Percentiles rank a stretch among this genome's conserved stretches.
Conservation (phyloP, 2,888 invertebrate genomes). For the Tenthredo amoena region DNA sequence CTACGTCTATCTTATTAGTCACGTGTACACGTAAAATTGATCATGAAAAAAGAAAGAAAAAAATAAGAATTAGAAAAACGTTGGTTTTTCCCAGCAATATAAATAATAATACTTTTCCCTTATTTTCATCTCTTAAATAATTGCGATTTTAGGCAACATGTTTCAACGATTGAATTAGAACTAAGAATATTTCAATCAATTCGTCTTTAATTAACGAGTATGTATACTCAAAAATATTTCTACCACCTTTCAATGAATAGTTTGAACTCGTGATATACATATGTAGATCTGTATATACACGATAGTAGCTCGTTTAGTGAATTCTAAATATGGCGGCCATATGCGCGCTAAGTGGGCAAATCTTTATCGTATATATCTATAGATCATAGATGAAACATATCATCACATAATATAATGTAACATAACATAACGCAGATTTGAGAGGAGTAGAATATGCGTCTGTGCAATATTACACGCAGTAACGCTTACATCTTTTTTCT, state of each 20-base stretch:
- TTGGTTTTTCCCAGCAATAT: neutral
- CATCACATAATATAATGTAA: neutral
- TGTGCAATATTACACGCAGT: slow-evolving; percentile 2
- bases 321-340: slow-evolving; percentile 49
- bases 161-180: neutral
- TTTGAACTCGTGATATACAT: neutral
- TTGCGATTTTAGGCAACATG: neutral
- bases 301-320: slow-evolving; percentile 20
- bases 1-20: neutral
- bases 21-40: neutral
- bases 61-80: neutral
- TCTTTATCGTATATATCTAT: slow-evolving; percentile 26
- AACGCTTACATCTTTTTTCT: neutral
- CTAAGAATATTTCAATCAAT: neutral
- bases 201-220: neutral
- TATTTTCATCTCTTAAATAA: neutral
- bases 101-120: neutral
- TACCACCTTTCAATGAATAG: slow-evolving; percentile 1
- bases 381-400: neutral
- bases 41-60: neutral
- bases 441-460: neutral
- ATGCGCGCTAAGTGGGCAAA: slow-evolving; percentile 40
- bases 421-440: slow-evolving; percentile 13
- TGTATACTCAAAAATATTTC: neutral
- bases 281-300: neutral